phyloP scores from a whole-genome alignment of 1,140 invertebrate species.

The Dreissena rostriformis region DNA sequence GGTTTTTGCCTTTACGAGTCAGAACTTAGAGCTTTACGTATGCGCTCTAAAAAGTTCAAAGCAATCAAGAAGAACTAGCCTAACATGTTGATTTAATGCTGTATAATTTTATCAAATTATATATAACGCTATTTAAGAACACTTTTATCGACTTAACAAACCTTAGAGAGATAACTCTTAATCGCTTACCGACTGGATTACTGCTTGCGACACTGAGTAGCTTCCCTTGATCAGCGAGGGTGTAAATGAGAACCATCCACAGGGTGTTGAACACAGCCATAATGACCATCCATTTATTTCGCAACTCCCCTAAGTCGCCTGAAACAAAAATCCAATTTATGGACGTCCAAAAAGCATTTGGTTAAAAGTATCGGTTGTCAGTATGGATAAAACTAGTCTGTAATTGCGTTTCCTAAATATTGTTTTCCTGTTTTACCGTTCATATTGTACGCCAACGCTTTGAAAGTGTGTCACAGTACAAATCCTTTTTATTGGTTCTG shows the following conservation, averaged over 20 bases:
- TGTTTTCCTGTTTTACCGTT: not conserved
- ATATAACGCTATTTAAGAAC: too few species aligned
- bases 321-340: slow-evolving; percentile 23
- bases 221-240: slow-evolving; percentile 62
- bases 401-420: not conserved
- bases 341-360: not conserved
- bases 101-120: too few species aligned
- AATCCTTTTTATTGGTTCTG: not conserved
- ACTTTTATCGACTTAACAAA: too few species aligned
- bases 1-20: too few species aligned
- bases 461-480: not conserved
- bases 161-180: not conserved
- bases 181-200: slow-evolving; percentile 70
- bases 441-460: not conserved
- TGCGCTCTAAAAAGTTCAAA: too few species aligned
- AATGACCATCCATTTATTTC: slow-evolving; percentile 69
- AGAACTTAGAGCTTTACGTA: too few species aligned
- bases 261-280: slow-evolving; percentile 69
- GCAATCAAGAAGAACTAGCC: too few species aligned
- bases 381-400: not conserved
- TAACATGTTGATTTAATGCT: too few species aligned
- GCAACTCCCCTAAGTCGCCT: slow-evolving; percentile 65
- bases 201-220: slow-evolving; percentile 65
- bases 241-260: slow-evolving; percentile 71
- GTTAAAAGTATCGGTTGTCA: not conserved